phyloP scores from a whole-genome alignment of 2,797 vertebrate species.

The Enoplosus armatus region DNA sequence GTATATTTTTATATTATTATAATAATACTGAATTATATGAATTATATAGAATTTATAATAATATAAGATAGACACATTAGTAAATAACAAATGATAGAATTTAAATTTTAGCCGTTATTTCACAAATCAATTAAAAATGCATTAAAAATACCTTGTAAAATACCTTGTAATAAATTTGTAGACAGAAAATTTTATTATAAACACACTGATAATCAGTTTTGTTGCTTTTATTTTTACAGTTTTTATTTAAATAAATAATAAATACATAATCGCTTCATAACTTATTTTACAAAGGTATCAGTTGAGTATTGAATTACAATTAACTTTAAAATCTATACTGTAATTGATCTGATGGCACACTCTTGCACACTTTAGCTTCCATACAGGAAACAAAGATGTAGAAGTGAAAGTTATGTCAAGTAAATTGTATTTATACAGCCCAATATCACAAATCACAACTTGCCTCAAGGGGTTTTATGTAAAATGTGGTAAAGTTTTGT shows the following conservation, averaged over 20 bases:
- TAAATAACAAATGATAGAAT: not conserved
- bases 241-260: not conserved
- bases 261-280: not conserved
- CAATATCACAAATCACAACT: no score
- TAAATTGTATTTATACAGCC: no score
- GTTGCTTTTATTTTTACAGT: not conserved
- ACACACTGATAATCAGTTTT: not conserved
- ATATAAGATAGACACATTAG: not conserved
- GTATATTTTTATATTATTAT: not conserved
- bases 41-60: not conserved
- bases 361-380: not conserved
- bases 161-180: no score
- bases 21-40: not conserved
- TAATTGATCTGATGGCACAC: not conserved
- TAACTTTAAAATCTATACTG: not conserved
- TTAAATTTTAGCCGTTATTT: not conserved
- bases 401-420: not conserved
- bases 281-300: not conserved
- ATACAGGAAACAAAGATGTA: not conserved
- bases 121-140: not conserved
- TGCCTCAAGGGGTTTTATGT: no score
- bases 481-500: no score
- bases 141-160: no score
- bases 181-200: not conserved
- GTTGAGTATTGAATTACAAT: not conserved